phyloP scores from a whole-genome alignment of 2,113 vertebrate species.

The Ictalurus punctatus region DNA sequence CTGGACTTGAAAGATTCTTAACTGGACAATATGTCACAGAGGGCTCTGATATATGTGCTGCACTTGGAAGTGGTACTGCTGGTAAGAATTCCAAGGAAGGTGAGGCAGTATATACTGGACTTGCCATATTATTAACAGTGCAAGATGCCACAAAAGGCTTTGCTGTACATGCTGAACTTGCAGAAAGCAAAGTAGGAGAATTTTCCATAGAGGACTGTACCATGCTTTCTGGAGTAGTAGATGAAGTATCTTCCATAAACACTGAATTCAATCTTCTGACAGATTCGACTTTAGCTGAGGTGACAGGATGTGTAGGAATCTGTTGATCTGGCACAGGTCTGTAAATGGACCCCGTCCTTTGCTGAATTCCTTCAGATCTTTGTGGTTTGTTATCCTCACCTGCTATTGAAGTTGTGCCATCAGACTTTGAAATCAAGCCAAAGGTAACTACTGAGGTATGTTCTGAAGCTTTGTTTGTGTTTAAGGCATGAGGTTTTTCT shows the following conservation, averaged over 20 bases:
- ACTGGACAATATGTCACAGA: not conserved
- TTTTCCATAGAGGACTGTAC: not conserved
- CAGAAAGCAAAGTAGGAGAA: not conserved
- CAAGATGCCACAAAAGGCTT: not conserved
- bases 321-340: slow-evolving; percentile 7
- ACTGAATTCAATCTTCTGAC: slow-evolving; percentile 5
- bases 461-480: not conserved
- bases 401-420: slow-evolving; percentile 39
- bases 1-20: not conserved
- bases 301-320: not conserved
- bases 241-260: slow-evolving; percentile 4
- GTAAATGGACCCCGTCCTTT: not conserved
- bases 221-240: slow-evolving; percentile 9
- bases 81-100: not conserved
- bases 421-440: slow-evolving; percentile 65
- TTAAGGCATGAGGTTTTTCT: slow-evolving; percentile 12
- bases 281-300: slow-evolving; percentile 1
- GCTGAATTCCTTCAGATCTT: slow-evolving; percentile 2
- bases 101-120: not conserved
- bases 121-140: not conserved
- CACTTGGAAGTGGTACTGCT: not conserved
- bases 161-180: not conserved
- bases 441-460: not conserved
- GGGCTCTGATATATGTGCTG: not conserved
- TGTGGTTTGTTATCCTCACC: slow-evolving; percentile 1